Evolutionary conservation across 2,888 invertebrate species (phyloP).

Genomic region (Sipha maydis): DNA sequence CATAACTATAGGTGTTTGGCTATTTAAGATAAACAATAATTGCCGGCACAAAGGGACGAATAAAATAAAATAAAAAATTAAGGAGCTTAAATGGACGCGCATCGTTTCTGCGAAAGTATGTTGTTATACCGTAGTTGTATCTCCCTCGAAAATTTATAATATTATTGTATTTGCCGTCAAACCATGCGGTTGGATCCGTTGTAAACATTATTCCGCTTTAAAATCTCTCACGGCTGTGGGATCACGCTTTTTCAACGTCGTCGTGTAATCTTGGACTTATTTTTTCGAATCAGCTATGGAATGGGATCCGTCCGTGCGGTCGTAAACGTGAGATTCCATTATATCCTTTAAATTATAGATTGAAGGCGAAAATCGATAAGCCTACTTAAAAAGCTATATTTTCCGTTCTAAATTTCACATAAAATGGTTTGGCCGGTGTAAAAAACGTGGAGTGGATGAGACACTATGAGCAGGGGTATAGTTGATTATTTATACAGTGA

Average conservation of each 20-base stretch:
- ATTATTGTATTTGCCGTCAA: not conserved
- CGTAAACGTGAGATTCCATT: conserved; percentile 1
- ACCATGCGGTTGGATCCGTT: not conserved
- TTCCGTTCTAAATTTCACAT: not conserved
- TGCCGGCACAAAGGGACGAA: no score
- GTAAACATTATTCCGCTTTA: not conserved
- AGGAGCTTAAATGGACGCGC: no score
- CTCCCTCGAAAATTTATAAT: not conserved
- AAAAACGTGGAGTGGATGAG: not conserved
- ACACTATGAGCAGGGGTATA: not conserved
- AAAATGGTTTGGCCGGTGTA: conserved; percentile 3
- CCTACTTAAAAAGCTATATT: not conserved
- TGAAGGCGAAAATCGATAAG: not conserved
- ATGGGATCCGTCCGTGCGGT: not conserved
- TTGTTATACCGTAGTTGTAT: not conserved
- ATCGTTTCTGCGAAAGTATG: no score
- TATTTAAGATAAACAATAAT: no score
- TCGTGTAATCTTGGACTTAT: not conserved
- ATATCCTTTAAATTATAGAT: conserved; percentile 5
- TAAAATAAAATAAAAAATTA: no score
- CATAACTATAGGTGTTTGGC: no score
- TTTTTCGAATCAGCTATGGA: not conserved
- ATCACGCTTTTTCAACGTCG: not conserved
- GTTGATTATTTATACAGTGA: not conserved
- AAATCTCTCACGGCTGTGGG: not conserved